Evolutionary conservation across 2,888 invertebrate genomes (phyloP), one percentile per base, ranked within the genome.

Genomic region (Tolmerus cingulatus): DNA sequence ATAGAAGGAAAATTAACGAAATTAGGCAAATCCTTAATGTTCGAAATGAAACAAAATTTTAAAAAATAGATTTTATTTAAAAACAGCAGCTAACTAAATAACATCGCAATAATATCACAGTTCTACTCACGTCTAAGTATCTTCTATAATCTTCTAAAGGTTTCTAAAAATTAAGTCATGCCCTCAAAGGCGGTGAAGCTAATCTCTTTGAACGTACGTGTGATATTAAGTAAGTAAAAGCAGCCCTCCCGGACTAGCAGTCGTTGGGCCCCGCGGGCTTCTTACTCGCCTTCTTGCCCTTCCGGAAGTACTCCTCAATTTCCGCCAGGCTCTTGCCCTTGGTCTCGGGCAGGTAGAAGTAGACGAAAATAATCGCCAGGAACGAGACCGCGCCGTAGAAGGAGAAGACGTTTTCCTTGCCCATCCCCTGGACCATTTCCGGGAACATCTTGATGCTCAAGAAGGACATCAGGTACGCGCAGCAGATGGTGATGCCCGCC

Each of bases 361-460:
- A 95, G 87, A 96, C 92, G 82, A 95, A 93, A 2, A 93, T 88
- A 30, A 95, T 94, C 3, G 95, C 95, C 8, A 94, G 37, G 0
- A 95, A 90, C 0, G 95, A 94, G 89, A 95, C 92, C 0, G 92
- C 88, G 30, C 95, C 95, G 90, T 95, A 96, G 85, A 94, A 90
- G 1, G 94, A 91, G 92, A 95, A 96, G n/a, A 95, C 94, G n/a
- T 94, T 92, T 1, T 93, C 93, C 88, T 94, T 93, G 37, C 95
- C 95, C n/a, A 95, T 92, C 76, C 90, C 90, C 0, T 90, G 90
- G 91, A 95, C 94, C 93, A 96, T 93, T 0, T 93, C 93, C 0
- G 96, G 96, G 79, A 94, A 95, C 0, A 94, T 94, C 91, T 96
- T 96, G 1, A 96, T 95, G 1, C 95, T 95, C 1, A 93, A 89